Base-by-base conservation (phyloP, 1,140 invertebrate genomes). In the Drosophila dunni region DNA sequence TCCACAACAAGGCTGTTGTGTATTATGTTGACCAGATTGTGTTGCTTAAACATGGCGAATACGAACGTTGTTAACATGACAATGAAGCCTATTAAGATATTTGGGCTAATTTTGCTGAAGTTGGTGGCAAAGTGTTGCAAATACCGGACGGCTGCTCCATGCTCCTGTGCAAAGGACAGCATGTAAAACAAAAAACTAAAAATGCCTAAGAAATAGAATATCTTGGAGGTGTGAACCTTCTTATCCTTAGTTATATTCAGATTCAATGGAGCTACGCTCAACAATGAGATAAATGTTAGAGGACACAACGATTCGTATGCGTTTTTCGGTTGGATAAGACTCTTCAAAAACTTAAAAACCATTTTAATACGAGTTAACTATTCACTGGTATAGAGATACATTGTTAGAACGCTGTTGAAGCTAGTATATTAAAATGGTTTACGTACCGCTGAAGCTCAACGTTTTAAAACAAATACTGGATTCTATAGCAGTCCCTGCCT, bases 11-110 rank as follows among this genome's bases (percentile, higher is more conserved):
- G 79, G 20, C 75, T 86, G 33, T 88, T 90, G 38, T 92, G 88
- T 6, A 92, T 88, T 0, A 91, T 91, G 68, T 63, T 67, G 11
- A 92, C 83, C 15, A 92, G 17, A 0, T 60, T 61, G 11, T 90
- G 79, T 0, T 89, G 75, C 54, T 90, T 89, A 24, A 92, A 88
- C 70, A 92, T 88, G 3, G 82, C 78, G 3, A 91, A 91, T 1
- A 84, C 82, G 38, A 92, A 92, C 2, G 91, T 92, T 2, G 79
- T 92, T 2, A 73, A 71, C 81, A 92, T 92, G 44, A 83, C 91
- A 34, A 91, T 78, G 11, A 92, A 82, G 1, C 91, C 91, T 91
- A 79, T 9, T 36, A 20, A 0, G 84, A 54, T 0, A 89, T 17
- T 17, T 17, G 17, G 17, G 17, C 17, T 17, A 17, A 17, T 17